A percentile compares a stretch with the other conserved stretches of the same genome.
phyloP scores from a whole-genome alignment of 2,888 invertebrate genomes.

The Polylopha cassiicola region DNA sequence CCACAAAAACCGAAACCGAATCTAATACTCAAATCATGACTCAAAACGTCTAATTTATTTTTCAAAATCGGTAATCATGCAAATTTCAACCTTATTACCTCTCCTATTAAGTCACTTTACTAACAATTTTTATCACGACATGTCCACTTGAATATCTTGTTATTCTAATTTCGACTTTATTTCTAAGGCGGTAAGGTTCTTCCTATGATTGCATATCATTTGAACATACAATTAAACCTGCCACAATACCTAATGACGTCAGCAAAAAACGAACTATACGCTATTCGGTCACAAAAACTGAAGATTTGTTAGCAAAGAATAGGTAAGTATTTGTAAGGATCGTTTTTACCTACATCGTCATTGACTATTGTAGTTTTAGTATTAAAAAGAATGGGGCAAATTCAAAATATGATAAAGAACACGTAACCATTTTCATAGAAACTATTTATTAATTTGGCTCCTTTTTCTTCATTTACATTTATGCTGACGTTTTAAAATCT shows the following conservation, averaged over 20 bases:
- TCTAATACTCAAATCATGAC: conserved; percentile 10
- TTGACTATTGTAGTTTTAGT: not conserved
- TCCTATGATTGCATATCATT: not conserved
- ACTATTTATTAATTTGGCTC: too few relatives aligned
- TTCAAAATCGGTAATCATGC: not conserved
- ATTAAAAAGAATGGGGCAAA: too few relatives aligned
- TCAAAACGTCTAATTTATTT: not conserved
- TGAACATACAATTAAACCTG: conserved; percentile 39
- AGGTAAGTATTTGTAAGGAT: not conserved
- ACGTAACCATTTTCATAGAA: too few relatives aligned
- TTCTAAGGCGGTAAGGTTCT: not conserved
- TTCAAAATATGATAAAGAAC: too few relatives aligned
- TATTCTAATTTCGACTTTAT: conserved; percentile 2
- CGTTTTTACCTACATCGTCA: conserved; percentile 1
- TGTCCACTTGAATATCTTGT: not conserved
- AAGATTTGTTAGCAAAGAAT: conserved; percentile 30
- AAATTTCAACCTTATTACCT: not conserved
- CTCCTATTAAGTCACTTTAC: not conserved
- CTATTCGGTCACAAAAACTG: conserved; percentile 41
- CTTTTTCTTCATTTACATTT: too few relatives aligned
- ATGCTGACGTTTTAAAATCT: too few relatives aligned
- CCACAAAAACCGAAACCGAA: conserved; percentile 6
- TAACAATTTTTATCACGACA: not conserved
- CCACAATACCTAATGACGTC: conserved; percentile 60
- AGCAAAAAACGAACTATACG: conserved; percentile 52